phyloP scores from a whole-genome alignment of 2,113 vertebrate genomes.

The Serinus canaria region DNA sequence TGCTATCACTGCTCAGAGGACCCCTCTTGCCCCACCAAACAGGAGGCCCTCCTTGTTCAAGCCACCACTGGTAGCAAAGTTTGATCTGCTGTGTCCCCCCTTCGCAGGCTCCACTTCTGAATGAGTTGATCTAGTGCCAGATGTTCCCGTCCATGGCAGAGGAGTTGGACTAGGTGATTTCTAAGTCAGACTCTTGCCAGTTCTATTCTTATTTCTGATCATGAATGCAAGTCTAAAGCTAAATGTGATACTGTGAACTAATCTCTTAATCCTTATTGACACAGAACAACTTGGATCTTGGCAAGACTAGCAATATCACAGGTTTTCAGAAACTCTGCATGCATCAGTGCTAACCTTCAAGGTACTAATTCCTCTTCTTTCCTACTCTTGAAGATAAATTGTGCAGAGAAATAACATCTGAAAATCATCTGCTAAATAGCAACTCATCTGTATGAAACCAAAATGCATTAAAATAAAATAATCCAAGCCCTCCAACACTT shows the following conservation, averaged over 20 bases:
- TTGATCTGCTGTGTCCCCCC: no score
- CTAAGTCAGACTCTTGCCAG: not conserved
- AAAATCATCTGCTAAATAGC: not conserved
- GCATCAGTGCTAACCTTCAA: not conserved
- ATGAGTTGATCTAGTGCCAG: not conserved
- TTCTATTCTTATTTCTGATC: not conserved
- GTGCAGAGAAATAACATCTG: not conserved
- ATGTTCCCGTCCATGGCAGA: not conserved
- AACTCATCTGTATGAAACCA: not conserved
- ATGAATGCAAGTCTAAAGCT: not conserved
- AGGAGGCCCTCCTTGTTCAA: not conserved
- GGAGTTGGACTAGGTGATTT: not conserved
- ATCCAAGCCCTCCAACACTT: not conserved
- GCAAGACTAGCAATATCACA: not conserved
- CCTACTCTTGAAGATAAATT: not conserved
- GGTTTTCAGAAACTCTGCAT: not conserved
- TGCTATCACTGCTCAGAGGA: not conserved
- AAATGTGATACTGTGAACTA: not conserved
- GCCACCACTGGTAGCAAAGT: not conserved
- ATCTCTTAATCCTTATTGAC: conserved; percentile 46
- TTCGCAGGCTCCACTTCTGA: rapidly evolving
- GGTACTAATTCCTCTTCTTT: not conserved
- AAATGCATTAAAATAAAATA: not conserved
- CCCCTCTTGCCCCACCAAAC: no score
- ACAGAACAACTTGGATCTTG: conserved; percentile 3